These are phyloP conservation scores for Semicossyphus pulcher DNA, from an alignment of 2,113 vertebrate genomes.

Conservation along the genomic window DNA sequence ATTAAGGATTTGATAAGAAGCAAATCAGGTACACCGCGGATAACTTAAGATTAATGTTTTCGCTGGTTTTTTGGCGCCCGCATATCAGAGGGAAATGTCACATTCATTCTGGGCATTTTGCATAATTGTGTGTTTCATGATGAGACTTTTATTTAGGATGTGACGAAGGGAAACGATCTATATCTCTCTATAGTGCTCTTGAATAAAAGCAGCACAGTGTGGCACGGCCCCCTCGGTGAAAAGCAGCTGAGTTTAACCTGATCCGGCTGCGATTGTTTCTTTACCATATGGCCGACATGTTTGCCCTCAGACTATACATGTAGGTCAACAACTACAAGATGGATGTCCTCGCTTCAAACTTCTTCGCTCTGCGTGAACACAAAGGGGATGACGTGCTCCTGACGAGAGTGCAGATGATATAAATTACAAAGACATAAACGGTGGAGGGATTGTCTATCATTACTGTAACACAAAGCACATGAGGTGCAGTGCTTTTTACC, in stretches of 20 bases:
- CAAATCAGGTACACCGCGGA: constrained; percentile 84
- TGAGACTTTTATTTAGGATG: background rate
- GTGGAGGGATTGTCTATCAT: constrained; percentile 52
- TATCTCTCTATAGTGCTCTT: background rate
- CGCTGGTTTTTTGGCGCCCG: constrained; percentile 33
- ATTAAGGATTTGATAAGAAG: constrained; percentile 86
- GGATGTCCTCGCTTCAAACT: constrained; percentile 63
- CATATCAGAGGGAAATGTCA: constrained; percentile 45
- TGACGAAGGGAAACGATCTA: background rate
- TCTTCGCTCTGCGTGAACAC: constrained; percentile 15
- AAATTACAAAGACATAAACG: constrained; percentile 58
- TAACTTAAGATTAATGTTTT: constrained; percentile 82
- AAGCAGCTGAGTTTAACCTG: constrained; percentile 69
- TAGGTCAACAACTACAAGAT: constrained; percentile 76
- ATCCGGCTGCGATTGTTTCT: constrained; percentile 73
- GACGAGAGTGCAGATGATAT: constrained; percentile 47
- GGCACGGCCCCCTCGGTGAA: constrained; percentile 46
- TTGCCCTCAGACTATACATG: constrained; percentile 62
- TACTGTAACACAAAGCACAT: constrained; percentile 64
- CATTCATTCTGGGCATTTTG: constrained; percentile 6
- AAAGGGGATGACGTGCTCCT: constrained; percentile 38
- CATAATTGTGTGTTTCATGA: background rate
- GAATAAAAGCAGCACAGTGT: constrained; percentile 5
- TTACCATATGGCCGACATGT: constrained; percentile 75
- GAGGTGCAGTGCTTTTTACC: constrained; percentile 42